A percentile compares a stretch with the other conserved stretches of the same genome.
These are phyloP conservation scores for Nomada ruficornis DNA, from an alignment of 2,888 invertebrate genomes.

Conservation along the genomic window DNA sequence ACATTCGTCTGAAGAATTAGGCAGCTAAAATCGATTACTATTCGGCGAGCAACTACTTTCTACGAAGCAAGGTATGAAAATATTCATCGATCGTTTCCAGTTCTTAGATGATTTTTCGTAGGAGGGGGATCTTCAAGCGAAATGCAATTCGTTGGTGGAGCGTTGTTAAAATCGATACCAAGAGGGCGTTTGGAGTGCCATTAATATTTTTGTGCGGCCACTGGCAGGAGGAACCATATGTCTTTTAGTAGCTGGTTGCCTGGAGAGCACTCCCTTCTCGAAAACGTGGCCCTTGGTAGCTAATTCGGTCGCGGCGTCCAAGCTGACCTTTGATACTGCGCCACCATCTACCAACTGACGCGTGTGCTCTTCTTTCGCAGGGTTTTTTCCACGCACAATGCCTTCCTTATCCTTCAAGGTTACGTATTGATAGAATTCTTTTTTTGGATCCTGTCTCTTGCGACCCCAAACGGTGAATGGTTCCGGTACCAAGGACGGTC, in stretches of 20 bases:
- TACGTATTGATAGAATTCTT: slow-evolving; percentile 82
- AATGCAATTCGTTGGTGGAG: neutral
- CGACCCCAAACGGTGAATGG: slow-evolving; percentile 94
- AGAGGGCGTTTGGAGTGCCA: slow-evolving; percentile 82
- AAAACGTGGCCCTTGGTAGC: slow-evolving; percentile 81
- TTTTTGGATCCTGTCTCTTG: slow-evolving; percentile 84
- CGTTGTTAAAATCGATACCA: slow-evolving; percentile 81
- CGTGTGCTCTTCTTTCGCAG: slow-evolving; percentile 80
- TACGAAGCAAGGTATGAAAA: slow-evolving; percentile 36
- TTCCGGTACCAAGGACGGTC: slow-evolving; percentile 93
- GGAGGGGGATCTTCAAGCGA: slow-evolving; percentile 4
- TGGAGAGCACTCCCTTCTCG: slow-evolving; percentile 80
- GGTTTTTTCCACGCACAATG: slow-evolving; percentile 78
- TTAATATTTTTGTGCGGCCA: slow-evolving; percentile 81
- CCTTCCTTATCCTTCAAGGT: slow-evolving; percentile 81
- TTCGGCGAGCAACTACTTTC: neutral
- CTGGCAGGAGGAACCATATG: slow-evolving; percentile 78
- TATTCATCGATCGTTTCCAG: neutral
- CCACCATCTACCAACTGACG: slow-evolving; percentile 81
- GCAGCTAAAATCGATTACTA: neutral
- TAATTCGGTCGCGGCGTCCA: slow-evolving; percentile 81
- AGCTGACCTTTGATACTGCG: slow-evolving; percentile 79
- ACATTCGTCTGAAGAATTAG: no score
- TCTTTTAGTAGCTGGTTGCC: slow-evolving; percentile 73
- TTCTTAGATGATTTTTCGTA: neutral